A percentile compares a stretch with the other conserved stretches of the same genome.
These are phyloP conservation scores for Piezodorus guildinii DNA, from an alignment of 1,140 invertebrate species.

Conservation along the genomic window DNA sequence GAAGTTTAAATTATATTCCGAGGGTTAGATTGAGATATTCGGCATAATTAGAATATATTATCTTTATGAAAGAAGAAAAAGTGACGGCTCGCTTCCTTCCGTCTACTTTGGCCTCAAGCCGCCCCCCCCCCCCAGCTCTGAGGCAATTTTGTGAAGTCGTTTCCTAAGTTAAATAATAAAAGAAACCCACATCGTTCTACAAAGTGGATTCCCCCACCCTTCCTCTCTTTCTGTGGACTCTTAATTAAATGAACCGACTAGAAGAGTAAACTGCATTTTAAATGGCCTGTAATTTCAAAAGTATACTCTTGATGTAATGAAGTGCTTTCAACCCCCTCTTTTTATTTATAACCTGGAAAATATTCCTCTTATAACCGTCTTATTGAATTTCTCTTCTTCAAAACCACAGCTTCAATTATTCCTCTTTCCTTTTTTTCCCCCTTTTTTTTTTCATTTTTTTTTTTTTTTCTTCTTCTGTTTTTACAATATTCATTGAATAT, in stretches of 20 bases:
- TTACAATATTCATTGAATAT: neutral
- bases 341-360: constrained; percentile 12
- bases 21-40: too few species aligned
- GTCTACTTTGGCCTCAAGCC: neutral
- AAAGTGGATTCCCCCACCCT: constrained; percentile 22
- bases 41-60: too few species aligned
- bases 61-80: too few species aligned
- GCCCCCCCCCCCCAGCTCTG: too few species aligned
- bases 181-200: constrained; percentile 24
- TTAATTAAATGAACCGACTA: constrained; percentile 31
- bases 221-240: constrained; percentile 20
- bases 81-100: neutral
- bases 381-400: constrained; percentile 10
- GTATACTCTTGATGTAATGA: constrained; percentile 20
- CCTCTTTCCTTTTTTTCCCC: neutral
- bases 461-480: neutral
- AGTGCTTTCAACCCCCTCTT: constrained; percentile 9
- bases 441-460: constrained; percentile 1
- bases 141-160: constrained; percentile 23
- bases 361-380: constrained; percentile 13
- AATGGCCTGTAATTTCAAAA: constrained; percentile 26
- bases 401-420: constrained; percentile 10
- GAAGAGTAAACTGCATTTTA: constrained; percentile 30
- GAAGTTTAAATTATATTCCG: too few species aligned
- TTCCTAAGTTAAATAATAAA: constrained; percentile 28